Evolutionary conservation across 2,888 invertebrate species (phyloP), one percentile per base, ranked within the genome.

Genomic region (Pinctada fucata): DNA sequence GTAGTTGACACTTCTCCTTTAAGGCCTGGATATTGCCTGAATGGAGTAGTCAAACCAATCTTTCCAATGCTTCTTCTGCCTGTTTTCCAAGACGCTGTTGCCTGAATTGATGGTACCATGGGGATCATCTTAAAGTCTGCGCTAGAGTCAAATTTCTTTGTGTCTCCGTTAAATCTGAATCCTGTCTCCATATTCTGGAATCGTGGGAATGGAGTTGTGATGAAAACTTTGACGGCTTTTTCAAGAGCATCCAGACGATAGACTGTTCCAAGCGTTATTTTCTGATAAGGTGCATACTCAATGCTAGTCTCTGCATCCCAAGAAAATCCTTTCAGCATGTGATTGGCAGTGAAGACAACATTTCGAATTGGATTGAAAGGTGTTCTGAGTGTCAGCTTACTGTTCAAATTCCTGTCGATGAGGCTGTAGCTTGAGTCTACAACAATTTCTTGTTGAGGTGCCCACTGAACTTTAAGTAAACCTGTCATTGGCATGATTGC

Each of bases 191-290:
- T 6, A 5, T 79, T 83, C 5, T 79, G 77, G 71, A 87, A 83
- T 48, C 83, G 82, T 75, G 83, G 82, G 79, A 87, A 87, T 10
- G 90, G 88, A 45, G 88, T 84, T 45, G 72, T 82, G 48, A 90
- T 64, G 49, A 80, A 70, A 5, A 88, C 48, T 16, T 83, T 75
- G 5, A 83, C 79, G 3, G 81, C 75, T 66, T 88, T 88, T 2
- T 82, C 79, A 58, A 58, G 6, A 75, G 77, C 72, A 13, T 83
- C 87, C 75, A 79, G 78, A 45, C 85, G 80, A 67, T 86, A 83
- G 16, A 76, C 77, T 3, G 79, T 72, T 47, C 81, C 82, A 8
- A 87, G n/a, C 10, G 69, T 80, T 8, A 89, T 81, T 48, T 80
- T 81, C 69, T 83, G 83, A 51, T 79, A 82, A 13, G 83, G 85